Base-by-base conservation (phyloP, 2,113 vertebrate genomes). In the Sturnira hondurensis region DNA sequence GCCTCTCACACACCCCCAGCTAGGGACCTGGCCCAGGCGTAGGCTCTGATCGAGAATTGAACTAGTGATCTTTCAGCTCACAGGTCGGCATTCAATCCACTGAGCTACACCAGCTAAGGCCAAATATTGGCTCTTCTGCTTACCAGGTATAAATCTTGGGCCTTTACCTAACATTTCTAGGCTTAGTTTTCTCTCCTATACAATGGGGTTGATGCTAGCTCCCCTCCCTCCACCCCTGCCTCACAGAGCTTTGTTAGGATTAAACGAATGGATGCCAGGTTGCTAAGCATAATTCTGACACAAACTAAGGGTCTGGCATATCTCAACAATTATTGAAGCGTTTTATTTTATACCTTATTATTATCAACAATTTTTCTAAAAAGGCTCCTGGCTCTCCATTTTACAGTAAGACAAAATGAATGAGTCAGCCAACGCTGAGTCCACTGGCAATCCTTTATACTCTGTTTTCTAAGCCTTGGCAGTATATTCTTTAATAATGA, bases 401-500 rank as follows among this genome's bases (percentile, higher is more conserved):
- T 58, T 73, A 80, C 71, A 73, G 73, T 56, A 71, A 41, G n/a
- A 76, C 10, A 19, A 86, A 77, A 77, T 1, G 16, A 93, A 73
- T 65, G 77, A 96, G 80, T 74, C 71, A 74, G 61, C 54, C 19
- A 36, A 17, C 73, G 13, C 13, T 28, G 17, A n/a, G 45, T 50
- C 47, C 67, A 58, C 47, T 31, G 61, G 65, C 36, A 93, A 52
- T 33, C 41, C n/a, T 50, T 88, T 89, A 80, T 76, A 24, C 77
- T 68, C 33, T 19, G n/a, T 81, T 74, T 50, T 82, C 73, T 74
- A 78, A 83, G 68, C 24, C 63, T 81, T 88, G 91, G 91, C 85
- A 52, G 54, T 58, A 6, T 85, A 58, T 73, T 94, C 45, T 58
- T 90, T 89, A 83, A 89, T 93, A 78, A 96, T 50, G 56, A 50